These are phyloP conservation scores for Drosophila prolongata DNA, from an alignment of 2,888 invertebrate species.

Conservation along the genomic window DNA sequence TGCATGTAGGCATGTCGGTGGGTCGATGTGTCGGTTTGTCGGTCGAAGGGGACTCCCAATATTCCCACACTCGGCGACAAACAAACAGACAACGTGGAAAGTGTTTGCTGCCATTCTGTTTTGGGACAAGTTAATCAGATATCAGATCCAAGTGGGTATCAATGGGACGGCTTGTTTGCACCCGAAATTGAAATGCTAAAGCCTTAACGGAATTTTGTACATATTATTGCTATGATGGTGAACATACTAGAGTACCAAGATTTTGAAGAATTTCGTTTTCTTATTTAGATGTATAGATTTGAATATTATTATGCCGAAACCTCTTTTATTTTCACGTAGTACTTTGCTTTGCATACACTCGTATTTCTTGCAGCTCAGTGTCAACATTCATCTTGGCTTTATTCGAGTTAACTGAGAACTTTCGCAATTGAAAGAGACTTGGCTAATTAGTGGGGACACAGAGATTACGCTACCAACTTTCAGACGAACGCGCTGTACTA, in stretches of 20 bases:
- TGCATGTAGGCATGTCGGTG: background rate
- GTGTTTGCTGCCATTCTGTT: constrained; percentile 30
- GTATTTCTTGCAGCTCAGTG: background rate
- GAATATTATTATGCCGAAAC: too few species aligned
- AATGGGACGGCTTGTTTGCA: constrained; percentile 25
- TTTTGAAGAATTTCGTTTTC: too few species aligned
- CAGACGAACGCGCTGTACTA: background rate
- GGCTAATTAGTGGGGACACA: constrained; percentile 16
- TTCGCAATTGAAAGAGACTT: constrained; percentile 9
- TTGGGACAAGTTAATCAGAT: constrained; percentile 37
- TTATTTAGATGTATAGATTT: too few species aligned
- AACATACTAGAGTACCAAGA: background rate
- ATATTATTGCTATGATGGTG: background rate
- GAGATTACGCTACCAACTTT: constrained; percentile 7
- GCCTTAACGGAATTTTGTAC: background rate
- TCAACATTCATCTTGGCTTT: constrained; percentile 5
- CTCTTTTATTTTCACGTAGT: background rate
- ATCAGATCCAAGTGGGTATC: constrained; percentile 24
- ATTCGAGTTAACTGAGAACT: constrained; percentile 2
- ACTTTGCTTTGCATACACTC: too few species aligned
- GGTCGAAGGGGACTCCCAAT: too few species aligned
- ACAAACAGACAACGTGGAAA: constrained; percentile 5
- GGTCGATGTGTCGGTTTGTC: too few species aligned
- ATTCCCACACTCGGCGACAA: constrained; percentile 3
- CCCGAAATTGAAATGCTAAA: constrained; percentile 28